Evolutionary conservation across 2,888 invertebrate genomes (phyloP), one percentile per base, ranked within the genome.

Genomic region (Arctia plantaginis): DNA sequence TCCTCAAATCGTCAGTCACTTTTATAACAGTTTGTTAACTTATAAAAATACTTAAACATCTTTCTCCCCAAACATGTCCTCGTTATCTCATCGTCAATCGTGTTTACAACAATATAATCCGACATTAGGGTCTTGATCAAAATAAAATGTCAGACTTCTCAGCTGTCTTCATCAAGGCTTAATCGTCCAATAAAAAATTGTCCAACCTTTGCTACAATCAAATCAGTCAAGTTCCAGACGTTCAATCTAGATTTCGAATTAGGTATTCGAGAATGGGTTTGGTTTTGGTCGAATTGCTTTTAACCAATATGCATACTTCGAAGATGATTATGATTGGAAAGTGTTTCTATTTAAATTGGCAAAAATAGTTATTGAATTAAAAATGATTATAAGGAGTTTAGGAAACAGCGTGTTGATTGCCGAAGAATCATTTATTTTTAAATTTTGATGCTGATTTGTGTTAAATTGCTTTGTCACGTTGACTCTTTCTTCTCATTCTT

Each of bases 181-280:
- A 73, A 66, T 33, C 30, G 33, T 69, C 13, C 13, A 18, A 41
- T 69, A 69, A 65, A 73, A 73, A 73, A 41, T 12, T 64, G 20
- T 30, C 33, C 33, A 65, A 64, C 66, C 69, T 73, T 73, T 73
- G 51, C 62, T 27, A 23, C 30, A 51, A 65, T 73, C 65, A 51
- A 68, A n/a, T 64, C 23, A 41, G 68, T 68, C 69, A 64, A 59
- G 59, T 59, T 39, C 13, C 10, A 66, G 51, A 18, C 55, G 55
- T 44, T 44, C 39, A 39, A 47, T 68, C 66, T 78, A 47, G 71
- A 77, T 75, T 72, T 35, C 35, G 67, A 77, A 77, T 73, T 68
- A 75, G 75, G 62, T 72, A 75, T 35, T 3, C 51, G n/a, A 55
- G 51, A 69, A 6, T 35, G 23, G 47, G 33, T 67, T 67, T 33